phyloP scores from a whole-genome alignment of 2,888 invertebrate genomes.

The Scrobipalpa atriplicella region DNA sequence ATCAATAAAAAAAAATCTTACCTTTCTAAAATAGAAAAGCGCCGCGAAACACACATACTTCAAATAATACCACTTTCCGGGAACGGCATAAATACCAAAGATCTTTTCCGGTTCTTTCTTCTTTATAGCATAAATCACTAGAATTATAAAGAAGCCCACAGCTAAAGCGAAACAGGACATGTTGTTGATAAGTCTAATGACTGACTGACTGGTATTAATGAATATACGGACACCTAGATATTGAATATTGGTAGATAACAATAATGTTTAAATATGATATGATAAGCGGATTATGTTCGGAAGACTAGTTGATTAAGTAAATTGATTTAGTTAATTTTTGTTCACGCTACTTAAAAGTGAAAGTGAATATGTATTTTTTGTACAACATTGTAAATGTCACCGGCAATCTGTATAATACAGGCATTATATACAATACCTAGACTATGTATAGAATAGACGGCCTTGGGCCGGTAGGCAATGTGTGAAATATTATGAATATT shows the following conservation, averaged over 20 bases:
- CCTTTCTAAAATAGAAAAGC: slow-evolving; percentile 80
- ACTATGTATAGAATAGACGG: too few relatives aligned
- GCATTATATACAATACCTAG: too few relatives aligned
- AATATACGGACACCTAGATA: background rate
- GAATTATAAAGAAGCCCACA: slow-evolving; percentile 42
- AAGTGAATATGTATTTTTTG: background rate
- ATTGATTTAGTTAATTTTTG: background rate
- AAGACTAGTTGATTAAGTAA: slow-evolving; percentile 4
- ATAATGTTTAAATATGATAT: slow-evolving; percentile 9
- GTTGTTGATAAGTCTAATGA: slow-evolving; percentile 29
- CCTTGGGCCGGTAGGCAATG: too few relatives aligned
- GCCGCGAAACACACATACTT: slow-evolving; percentile 82
- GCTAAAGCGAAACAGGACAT: slow-evolving; percentile 41
- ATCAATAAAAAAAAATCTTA: slow-evolving; percentile 48
- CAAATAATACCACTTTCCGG: slow-evolving; percentile 85
- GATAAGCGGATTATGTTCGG: background rate
- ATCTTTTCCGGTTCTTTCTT: slow-evolving; percentile 75
- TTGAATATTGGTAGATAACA: slow-evolving; percentile 29
- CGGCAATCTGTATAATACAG: too few relatives aligned
- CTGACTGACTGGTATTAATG: background rate
- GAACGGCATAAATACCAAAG: slow-evolving; percentile 83
- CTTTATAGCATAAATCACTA: slow-evolving; percentile 53
- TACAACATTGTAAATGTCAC: too few relatives aligned
- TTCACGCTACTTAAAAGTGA: background rate
- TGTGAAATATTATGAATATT: too few relatives aligned